Evolutionary conservation across 2,113 vertebrate genomes (phyloP).

Genomic region (Isurus oxyrinchus): DNA sequence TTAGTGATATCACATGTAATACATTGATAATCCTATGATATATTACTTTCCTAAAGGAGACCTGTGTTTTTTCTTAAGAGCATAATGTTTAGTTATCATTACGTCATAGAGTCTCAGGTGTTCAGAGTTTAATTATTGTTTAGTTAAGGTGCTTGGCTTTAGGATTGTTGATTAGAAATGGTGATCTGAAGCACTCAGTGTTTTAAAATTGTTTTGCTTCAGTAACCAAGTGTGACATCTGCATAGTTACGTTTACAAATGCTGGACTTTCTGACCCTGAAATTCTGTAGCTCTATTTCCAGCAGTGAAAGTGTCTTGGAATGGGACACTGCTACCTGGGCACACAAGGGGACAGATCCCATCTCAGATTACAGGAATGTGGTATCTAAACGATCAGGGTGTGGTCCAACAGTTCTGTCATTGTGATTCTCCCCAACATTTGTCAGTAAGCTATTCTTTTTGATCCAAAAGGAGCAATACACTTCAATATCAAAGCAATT

Average conservation of each 20-base stretch:
- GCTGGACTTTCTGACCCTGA: background rate
- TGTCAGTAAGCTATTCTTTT: background rate
- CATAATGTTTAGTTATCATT: background rate
- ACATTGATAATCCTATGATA: background rate
- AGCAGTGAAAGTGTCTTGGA: background rate
- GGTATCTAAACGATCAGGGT: background rate
- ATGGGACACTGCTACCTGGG: background rate
- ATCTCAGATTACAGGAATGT: background rate
- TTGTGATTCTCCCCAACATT: background rate
- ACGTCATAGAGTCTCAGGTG: background rate
- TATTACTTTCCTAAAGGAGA: background rate
- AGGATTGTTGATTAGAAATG: background rate
- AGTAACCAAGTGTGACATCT: background rate
- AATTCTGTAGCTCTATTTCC: background rate
- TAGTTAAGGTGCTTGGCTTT: background rate
- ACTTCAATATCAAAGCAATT: background rate
- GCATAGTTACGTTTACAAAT: background rate
- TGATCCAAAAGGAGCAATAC: background rate
- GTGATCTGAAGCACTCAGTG: background rate
- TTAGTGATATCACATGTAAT: background rate
- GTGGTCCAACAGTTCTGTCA: background rate
- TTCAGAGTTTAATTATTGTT: background rate
- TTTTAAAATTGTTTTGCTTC: background rate
- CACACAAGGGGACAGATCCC: background rate
- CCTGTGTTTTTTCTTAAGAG: background rate